phyloP scores from a whole-genome alignment of 2,113 vertebrate species.

The Parus major region DNA sequence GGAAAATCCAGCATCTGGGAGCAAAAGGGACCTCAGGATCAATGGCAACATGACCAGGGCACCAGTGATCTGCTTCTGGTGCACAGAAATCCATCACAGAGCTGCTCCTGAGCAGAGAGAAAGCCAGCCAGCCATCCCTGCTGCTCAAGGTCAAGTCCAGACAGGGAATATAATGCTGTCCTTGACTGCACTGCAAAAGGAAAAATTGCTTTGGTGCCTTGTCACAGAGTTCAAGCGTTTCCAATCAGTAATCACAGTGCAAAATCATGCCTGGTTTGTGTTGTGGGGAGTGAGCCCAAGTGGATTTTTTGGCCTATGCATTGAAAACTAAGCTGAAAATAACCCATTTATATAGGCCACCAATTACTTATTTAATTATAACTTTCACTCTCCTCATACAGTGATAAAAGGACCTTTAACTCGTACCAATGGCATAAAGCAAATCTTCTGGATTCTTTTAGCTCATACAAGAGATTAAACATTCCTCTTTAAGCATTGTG shows the following conservation, averaged over 20 bases:
- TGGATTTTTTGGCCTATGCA: background rate
- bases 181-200: background rate
- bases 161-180: background rate
- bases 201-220: conserved; percentile 8
- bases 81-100: background rate
- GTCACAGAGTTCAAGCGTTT: background rate
- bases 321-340: background rate
- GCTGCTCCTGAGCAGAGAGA: background rate
- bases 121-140: background rate
- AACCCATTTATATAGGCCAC: background rate
- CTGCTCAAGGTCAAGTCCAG: background rate
- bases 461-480: background rate
- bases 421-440: background rate
- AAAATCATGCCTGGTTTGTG: background rate
- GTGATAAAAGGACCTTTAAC: background rate
- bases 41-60: background rate
- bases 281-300: background rate
- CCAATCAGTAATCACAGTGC: background rate
- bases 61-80: background rate
- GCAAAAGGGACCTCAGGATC: background rate
- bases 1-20: background rate
- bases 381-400: background rate
- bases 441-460: conserved; percentile 3
- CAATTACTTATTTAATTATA: background rate
- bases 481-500: conserved; percentile 6